phyloP scores from a whole-genome alignment of 1,140 invertebrate genomes.

The Trachymyrmex cornetzi region DNA sequence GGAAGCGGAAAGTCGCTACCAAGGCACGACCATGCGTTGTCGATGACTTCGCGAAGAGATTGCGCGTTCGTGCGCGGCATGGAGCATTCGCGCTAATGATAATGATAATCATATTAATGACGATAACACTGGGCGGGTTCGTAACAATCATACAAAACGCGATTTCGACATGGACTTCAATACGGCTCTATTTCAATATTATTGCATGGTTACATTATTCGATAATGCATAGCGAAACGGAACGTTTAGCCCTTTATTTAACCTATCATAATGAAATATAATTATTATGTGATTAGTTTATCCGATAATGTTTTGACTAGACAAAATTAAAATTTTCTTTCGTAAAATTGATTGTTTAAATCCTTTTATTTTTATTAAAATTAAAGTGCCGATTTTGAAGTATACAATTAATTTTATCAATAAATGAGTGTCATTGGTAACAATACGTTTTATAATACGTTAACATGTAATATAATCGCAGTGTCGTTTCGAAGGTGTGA shows the following conservation, averaged over 20 bases:
- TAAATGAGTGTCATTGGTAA: neutral
- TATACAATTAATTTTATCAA: neutral
- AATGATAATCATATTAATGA: conserved; percentile 47
- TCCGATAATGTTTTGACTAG: neutral
- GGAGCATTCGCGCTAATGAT: conserved; percentile 37
- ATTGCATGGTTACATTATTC: neutral
- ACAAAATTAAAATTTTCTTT: neutral
- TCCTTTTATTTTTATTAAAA: neutral
- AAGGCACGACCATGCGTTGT: conserved; percentile 44
- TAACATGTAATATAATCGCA: no score
- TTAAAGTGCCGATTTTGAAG: neutral
- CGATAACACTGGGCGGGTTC: neutral
- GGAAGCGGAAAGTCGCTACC: conserved; percentile 66
- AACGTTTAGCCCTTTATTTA: neutral
- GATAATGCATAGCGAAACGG: neutral
- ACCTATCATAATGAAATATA: neutral
- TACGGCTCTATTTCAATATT: neutral
- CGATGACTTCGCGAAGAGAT: conserved; percentile 36
- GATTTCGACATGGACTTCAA: conserved; percentile 11
- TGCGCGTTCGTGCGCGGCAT: conserved; percentile 51
- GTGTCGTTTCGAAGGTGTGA: conserved; percentile 32
- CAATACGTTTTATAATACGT: no score
- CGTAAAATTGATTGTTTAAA: neutral
- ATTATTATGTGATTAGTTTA: neutral
- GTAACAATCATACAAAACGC: conserved; percentile 30